Percentiles rank a stretch among this genome's conserved stretches.
Evolutionary conservation across 1,140 invertebrate genomes (phyloP).

Genomic region (Holotrichia oblita): DNA sequence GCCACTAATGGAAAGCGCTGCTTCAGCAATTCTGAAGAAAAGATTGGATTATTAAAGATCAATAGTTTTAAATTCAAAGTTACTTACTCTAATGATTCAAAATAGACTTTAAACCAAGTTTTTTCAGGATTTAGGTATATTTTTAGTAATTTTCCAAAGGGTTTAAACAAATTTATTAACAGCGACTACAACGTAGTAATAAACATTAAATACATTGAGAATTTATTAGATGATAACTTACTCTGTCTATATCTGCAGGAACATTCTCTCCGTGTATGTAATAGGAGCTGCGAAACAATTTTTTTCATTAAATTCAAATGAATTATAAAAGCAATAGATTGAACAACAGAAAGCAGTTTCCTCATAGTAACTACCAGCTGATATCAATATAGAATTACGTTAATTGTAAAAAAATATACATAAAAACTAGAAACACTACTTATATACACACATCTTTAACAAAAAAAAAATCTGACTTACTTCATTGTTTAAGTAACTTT

Average conservation of each 20-base stretch:
- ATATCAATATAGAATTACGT: too few relatives aligned
- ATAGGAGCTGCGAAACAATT: not conserved
- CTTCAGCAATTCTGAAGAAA: not conserved
- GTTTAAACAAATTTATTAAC: not conserved
- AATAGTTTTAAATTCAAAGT: not conserved
- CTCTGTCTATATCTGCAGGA: not conserved
- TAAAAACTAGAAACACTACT: not conserved
- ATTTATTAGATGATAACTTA: not conserved
- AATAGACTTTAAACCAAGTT: not conserved
- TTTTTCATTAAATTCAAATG: too few relatives aligned
- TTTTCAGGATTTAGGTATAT: slow-evolving; percentile 1
- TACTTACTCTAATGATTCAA: not conserved
- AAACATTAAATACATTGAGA: too few relatives aligned
- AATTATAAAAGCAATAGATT: not conserved
- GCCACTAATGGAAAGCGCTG: not conserved
- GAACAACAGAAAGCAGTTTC: not conserved
- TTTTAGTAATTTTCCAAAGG: not conserved
- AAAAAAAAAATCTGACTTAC: slow-evolving; percentile 2
- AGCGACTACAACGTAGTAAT: too few relatives aligned
- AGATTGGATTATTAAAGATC: not conserved
- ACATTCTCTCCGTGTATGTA: not conserved
- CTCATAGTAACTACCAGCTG: not conserved
- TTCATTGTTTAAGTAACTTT: not conserved
- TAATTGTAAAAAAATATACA: not conserved
- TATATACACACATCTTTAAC: not conserved